Base-by-base conservation (phyloP, 2,113 vertebrate genomes). In the Crotalus horridus region DNA sequence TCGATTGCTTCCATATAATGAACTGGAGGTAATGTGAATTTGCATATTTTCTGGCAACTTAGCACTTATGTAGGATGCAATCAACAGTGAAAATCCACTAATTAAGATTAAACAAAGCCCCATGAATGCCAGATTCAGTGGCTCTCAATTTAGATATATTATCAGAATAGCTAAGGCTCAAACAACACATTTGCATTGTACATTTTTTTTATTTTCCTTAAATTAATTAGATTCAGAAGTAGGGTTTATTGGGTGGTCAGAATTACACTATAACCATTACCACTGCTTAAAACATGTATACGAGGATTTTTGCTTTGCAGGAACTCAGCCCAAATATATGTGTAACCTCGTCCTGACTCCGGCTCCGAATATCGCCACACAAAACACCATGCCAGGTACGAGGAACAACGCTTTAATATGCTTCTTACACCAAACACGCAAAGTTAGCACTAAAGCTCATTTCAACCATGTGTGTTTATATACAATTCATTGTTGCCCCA, bases 21-120 rank as follows among this genome's bases (percentile, higher is more conserved):
- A n/a, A 88, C 69, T 53, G 87, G 33, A 33, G 85, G 48, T 93
- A 92, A 59, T n/a, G 23, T 69, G 81, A 89, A 90, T 89, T 24
- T 89, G 51, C 3, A 21, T 39, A 85, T 33, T 23, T 94, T 92
- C 85, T 24, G 53, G 56, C 17, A 53, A 20, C 8, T 74, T 9
- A 3, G 92, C 69, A 91, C 87, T 90, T 59, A 90, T 4, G 85
- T 92, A 33, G 59, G 87, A 61, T 90, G 85, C 88, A 48, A 29
- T 51, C 12, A 46, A 48, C 39, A 61, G 48, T 54, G 51, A 88
- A 88, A 54, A 54, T 54, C 13, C n/a, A 53, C 8, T 53, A 88
- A 20, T 17, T 54, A n/a, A 88, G 51, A 21, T 89, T 88, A 53
- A 88, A 54, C 51, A 88, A 88, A 88, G 51, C 51, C 51, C 26